Percentiles rank a stretch among this genome's conserved stretches.
Evolutionary conservation across 2,113 vertebrate species (phyloP).

Genomic region (Melanocharis versteri): DNA sequence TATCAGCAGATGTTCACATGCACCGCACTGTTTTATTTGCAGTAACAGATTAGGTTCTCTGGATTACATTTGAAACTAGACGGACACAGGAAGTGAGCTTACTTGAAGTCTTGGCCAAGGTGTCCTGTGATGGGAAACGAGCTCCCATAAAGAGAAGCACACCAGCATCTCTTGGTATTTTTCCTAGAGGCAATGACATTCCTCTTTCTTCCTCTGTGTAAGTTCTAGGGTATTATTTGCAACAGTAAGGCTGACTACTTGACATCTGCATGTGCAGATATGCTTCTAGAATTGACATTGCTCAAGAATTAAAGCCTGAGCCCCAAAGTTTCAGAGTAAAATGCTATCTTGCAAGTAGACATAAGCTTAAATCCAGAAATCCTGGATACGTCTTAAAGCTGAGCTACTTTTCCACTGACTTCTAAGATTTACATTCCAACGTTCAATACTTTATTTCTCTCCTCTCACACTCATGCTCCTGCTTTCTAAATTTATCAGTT

Average conservation of each 20-base stretch:
- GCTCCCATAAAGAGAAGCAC: background rate
- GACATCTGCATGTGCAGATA: background rate
- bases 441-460: background rate
- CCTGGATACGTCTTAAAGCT: background rate
- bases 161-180: background rate
- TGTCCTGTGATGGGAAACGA: background rate
- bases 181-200: background rate
- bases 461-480: background rate
- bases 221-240: background rate
- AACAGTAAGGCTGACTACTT: background rate
- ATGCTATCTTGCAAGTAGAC: background rate
- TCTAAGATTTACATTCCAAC: background rate
- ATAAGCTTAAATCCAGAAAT: conserved; percentile 7
- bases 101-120: background rate
- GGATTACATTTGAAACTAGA: background rate
- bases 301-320: background rate
- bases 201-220: background rate
- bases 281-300: background rate
- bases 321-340: background rate
- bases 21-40: background rate
- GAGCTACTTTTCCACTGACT: background rate
- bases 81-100: background rate
- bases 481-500: background rate
- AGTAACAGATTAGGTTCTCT: background rate
- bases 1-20: background rate